phyloP scores from a whole-genome alignment of 2,797 vertebrate genomes.

The Kryptolebias ocellatus region DNA sequence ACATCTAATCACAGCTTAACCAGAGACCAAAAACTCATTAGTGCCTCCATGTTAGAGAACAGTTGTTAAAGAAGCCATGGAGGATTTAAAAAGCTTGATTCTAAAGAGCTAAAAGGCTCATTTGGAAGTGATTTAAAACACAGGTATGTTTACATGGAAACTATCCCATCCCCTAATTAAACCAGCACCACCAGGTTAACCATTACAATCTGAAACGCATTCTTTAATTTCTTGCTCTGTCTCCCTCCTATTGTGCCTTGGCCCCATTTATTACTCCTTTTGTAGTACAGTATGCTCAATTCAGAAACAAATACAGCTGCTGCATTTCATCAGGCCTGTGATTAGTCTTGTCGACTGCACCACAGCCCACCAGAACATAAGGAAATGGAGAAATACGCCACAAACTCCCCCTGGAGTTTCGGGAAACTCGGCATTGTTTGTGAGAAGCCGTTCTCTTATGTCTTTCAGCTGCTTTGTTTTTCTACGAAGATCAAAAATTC shows the following conservation, averaged over 20 bases:
- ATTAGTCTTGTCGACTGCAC: slow-evolving; percentile 59
- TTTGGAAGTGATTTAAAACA: slow-evolving; percentile 57
- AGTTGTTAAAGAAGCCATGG: not conserved
- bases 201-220: slow-evolving; percentile 29
- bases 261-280: slow-evolving; percentile 60
- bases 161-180: slow-evolving; percentile 45
- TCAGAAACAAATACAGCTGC: slow-evolving; percentile 76
- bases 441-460: slow-evolving; percentile 45
- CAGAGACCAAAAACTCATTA: slow-evolving; percentile 40
- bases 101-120: slow-evolving; percentile 37
- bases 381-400: slow-evolving; percentile 41
- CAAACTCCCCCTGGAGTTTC: slow-evolving; percentile 51
- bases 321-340: slow-evolving; percentile 58
- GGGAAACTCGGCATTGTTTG: slow-evolving; percentile 54
- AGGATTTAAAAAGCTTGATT: slow-evolving; percentile 52
- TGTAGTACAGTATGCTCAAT: slow-evolving; percentile 56
- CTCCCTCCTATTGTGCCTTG: slow-evolving; percentile 26
- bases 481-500: slow-evolving; percentile 53
- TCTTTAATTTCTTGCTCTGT: not conserved
- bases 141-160: slow-evolving; percentile 56
- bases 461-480: slow-evolving; percentile 55
- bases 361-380: slow-evolving; percentile 42
- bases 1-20: slow-evolving; percentile 41
- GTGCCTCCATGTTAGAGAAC: slow-evolving; percentile 27
- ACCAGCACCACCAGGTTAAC: slow-evolving; percentile 46